Conservation (phyloP, 2,113 vertebrate species). For the Willisornis vidua region DNA sequence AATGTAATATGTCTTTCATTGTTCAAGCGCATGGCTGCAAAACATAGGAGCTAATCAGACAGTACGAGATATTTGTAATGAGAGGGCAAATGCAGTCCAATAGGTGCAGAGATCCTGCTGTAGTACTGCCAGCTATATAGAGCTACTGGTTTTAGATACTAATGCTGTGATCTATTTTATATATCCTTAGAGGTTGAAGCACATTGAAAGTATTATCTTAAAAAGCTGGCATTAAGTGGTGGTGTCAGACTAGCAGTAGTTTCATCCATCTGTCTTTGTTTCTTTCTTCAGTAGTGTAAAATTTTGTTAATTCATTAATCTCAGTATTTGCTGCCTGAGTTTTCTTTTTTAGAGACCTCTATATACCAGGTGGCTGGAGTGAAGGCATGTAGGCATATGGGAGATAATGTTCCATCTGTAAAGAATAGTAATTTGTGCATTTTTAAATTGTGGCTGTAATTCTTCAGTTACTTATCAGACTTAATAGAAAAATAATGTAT, state of each 20-base stretch:
- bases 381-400: slow-evolving; percentile 35
- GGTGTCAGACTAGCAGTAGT: neutral
- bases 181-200: slow-evolving; percentile 54
- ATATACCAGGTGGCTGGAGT: neutral
- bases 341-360: slow-evolving; percentile 46
- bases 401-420: slow-evolving; percentile 47
- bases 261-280: neutral
- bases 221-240: slow-evolving; percentile 5
- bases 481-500: slow-evolving; percentile 12
- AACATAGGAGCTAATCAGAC: slow-evolving; percentile 32
- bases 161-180: slow-evolving; percentile 63
- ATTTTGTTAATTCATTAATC: neutral
- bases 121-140: slow-evolving; percentile 23
- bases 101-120: slow-evolving; percentile 39
- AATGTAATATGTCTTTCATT: slow-evolving; percentile 25
- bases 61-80: slow-evolving; percentile 10
- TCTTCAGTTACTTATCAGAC: slow-evolving; percentile 39
- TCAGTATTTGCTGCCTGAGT: slow-evolving; percentile 21
- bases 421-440: slow-evolving; percentile 29
- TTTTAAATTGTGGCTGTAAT: slow-evolving; percentile 37
- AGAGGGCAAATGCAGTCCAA: slow-evolving; percentile 41
- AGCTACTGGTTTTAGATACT: slow-evolving; percentile 42
- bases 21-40: slow-evolving; percentile 32
- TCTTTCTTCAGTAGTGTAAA: slow-evolving; percentile 1
- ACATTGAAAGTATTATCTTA: slow-evolving; percentile 45